phyloP scores from a whole-genome alignment of 2,797 vertebrate genomes.

The Trachurus trachurus region DNA sequence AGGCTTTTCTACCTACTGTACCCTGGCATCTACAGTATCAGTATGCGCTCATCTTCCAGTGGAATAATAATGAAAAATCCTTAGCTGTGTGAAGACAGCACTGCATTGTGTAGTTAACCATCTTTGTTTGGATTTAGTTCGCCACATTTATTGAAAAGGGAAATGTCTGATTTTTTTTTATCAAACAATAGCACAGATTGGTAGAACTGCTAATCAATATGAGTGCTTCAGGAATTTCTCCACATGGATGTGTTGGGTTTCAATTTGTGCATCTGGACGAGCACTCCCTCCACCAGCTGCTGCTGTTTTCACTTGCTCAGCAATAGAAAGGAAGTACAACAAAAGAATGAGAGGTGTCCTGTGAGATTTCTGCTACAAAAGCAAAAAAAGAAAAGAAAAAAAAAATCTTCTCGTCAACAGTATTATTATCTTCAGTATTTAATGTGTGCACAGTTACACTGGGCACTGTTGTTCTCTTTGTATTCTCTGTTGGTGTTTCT shows the following conservation, averaged over 20 bases:
- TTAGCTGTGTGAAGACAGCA: too few species aligned
- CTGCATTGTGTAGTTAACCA: too few species aligned
- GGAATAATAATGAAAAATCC: background rate
- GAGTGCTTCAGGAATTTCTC: background rate
- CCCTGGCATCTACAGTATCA: background rate
- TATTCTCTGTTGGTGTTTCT: background rate
- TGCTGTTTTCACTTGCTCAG: constrained; percentile 26
- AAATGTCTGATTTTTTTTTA: background rate
- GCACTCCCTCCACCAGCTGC: constrained; percentile 16
- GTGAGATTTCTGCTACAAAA: constrained; percentile 25
- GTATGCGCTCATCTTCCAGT: too few species aligned
- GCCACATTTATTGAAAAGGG: background rate
- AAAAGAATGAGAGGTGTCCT: constrained; percentile 35
- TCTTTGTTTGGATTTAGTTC: too few species aligned
- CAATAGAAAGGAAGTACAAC: constrained; percentile 21
- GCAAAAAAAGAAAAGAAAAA: constrained; percentile 7
- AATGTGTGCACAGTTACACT: background rate
- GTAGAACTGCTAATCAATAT: background rate
- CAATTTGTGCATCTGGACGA: constrained; percentile 17
- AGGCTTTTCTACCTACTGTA: background rate
- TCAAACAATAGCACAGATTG: background rate
- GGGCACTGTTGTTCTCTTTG: background rate
- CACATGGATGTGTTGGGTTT: constrained; percentile 19
- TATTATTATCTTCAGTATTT: background rate
- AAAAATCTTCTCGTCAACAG: background rate